Evolutionary conservation across 1,140 invertebrate species (phyloP).

Genomic region (Zophobas morio): DNA sequence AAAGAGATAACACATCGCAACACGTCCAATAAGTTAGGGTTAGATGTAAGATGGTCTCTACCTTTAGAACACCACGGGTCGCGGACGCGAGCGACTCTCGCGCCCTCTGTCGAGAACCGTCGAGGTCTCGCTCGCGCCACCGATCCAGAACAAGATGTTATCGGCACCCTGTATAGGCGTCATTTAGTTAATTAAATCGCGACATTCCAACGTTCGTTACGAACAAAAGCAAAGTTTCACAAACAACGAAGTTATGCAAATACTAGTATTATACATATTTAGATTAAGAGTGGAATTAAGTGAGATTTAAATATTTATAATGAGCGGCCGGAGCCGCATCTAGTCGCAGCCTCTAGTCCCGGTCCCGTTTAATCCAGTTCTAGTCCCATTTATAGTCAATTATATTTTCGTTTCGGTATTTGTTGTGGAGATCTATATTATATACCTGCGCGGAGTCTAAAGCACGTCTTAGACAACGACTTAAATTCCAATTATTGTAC

Average conservation of each 20-base stretch:
- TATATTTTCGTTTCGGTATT: constrained; percentile 55
- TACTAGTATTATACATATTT: constrained; percentile 60
- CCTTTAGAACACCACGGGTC: constrained; percentile 61
- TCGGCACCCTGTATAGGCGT: constrained; percentile 48
- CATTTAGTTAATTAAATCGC: constrained; percentile 60
- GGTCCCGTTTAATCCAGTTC: constrained; percentile 53
- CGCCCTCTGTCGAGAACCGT: not conserved
- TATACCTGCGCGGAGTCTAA: constrained; percentile 42
- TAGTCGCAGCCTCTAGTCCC: constrained; percentile 59
- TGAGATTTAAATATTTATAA: constrained; percentile 51
- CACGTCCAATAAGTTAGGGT: constrained; percentile 67
- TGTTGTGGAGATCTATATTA: constrained; percentile 51
- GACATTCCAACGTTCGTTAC: constrained; percentile 58
- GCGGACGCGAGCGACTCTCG: constrained; percentile 1
- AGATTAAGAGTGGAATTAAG: constrained; percentile 57
- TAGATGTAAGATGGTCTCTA: constrained; percentile 60
- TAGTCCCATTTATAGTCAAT: constrained; percentile 66
- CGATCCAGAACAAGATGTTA: constrained; percentile 55
- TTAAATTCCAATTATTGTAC: constrained; percentile 44
- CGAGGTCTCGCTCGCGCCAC: not conserved
- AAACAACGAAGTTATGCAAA: constrained; percentile 71
- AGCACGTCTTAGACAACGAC: constrained; percentile 41
- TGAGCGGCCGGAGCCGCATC: constrained; percentile 33
- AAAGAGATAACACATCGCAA: constrained; percentile 67
- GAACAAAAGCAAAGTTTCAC: constrained; percentile 71